phyloP scores from a whole-genome alignment of 2,888 invertebrate species.

The Onchidella celtica region DNA sequence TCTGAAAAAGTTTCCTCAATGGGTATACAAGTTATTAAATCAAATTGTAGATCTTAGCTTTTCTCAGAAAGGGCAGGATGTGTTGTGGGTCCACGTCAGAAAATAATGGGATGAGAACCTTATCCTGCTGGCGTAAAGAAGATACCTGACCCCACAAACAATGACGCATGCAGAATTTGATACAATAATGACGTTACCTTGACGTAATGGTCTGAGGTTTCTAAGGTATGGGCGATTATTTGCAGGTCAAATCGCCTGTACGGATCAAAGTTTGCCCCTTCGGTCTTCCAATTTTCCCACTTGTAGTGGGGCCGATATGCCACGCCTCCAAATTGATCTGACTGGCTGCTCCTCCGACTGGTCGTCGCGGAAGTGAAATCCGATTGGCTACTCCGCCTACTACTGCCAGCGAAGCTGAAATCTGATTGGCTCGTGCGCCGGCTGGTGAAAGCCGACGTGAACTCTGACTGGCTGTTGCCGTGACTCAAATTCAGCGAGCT shows the following conservation, averaged over 20 bases:
- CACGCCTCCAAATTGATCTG: background rate
- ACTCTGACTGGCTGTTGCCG: constrained; percentile 31
- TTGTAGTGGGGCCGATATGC: background rate
- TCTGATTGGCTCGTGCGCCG: constrained; percentile 28
- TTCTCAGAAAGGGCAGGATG: too few relatives aligned
- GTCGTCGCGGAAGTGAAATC: constrained; percentile 38
- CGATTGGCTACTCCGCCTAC: constrained; percentile 39
- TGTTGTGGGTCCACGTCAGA: too few relatives aligned
- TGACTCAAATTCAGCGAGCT: background rate
- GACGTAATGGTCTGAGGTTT: constrained; percentile 52
- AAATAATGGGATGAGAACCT: too few relatives aligned
- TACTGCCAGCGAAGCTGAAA: constrained; percentile 8
- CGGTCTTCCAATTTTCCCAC: background rate
- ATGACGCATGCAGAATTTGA: too few relatives aligned
- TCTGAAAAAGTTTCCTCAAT: too few relatives aligned
- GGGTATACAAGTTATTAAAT: too few relatives aligned
- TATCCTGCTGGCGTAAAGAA: too few relatives aligned
- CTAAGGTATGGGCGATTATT: constrained; percentile 49
- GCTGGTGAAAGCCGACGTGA: constrained; percentile 3
- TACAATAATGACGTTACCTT: constrained; percentile 53
- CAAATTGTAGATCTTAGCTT: too few relatives aligned
- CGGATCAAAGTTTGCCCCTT: background rate
- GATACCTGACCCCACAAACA: too few relatives aligned
- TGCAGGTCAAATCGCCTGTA: constrained; percentile 58
- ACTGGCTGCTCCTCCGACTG: constrained; percentile 41